phyloP scores from a whole-genome alignment of 2,888 invertebrate species.

The Hyles lineata region DNA sequence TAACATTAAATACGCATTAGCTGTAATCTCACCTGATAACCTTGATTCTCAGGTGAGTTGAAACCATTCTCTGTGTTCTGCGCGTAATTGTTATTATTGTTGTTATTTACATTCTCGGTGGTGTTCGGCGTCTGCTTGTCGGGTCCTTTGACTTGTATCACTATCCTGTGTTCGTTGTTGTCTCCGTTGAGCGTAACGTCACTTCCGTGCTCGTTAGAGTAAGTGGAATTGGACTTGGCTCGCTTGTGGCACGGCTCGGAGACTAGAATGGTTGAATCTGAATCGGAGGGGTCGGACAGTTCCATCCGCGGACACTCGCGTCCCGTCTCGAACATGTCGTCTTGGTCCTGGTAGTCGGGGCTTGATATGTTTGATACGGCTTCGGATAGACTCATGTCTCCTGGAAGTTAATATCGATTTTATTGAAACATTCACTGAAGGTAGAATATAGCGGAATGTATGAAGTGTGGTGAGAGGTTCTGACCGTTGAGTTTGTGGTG shows the following conservation, averaged over 20 bases:
- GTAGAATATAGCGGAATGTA: neutral
- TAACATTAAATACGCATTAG: too few relatives aligned
- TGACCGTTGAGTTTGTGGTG: slow-evolving; percentile 74
- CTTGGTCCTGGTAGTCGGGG: slow-evolving; percentile 95
- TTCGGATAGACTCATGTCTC: slow-evolving; percentile 93
- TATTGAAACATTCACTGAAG: neutral
- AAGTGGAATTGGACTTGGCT: slow-evolving; percentile 75
- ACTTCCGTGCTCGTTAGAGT: slow-evolving; percentile 82
- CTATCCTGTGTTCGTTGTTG: slow-evolving; percentile 88
- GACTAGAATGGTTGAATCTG: slow-evolving; percentile 94
- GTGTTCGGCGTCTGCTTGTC: slow-evolving; percentile 71
- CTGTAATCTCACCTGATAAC: slow-evolving; percentile 80
- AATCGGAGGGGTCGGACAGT: slow-evolving; percentile 94
- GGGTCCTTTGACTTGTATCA: slow-evolving; percentile 88
- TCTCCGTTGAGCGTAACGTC: slow-evolving; percentile 85
- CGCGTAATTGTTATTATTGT: slow-evolving; percentile 78
- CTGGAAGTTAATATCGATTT: slow-evolving; percentile 64
- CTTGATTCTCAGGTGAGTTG: slow-evolving; percentile 84
- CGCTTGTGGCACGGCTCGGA: slow-evolving; percentile 89
- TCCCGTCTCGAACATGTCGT: slow-evolving; percentile 91
- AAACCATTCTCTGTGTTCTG: slow-evolving; percentile 77
- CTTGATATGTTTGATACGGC: slow-evolving; percentile 95
- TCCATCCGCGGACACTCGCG: slow-evolving; percentile 93
- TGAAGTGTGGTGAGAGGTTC: too few relatives aligned
- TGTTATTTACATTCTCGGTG: slow-evolving; percentile 71